Evolutionary conservation across 2,888 invertebrate species (phyloP), one percentile per base, ranked within the genome.

Genomic region (Bellardia bayeri): DNA sequence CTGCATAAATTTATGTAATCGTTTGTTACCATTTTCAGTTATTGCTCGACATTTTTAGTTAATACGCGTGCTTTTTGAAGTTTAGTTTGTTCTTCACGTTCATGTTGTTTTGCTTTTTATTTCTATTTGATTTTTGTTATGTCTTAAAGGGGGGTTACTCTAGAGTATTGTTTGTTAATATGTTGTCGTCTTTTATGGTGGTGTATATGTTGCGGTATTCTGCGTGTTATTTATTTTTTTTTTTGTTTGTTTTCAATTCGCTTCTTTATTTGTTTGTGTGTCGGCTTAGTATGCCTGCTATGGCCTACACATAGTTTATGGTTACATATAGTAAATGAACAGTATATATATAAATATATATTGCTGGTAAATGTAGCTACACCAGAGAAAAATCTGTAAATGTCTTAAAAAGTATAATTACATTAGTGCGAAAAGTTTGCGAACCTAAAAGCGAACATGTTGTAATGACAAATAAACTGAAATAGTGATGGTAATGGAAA

Each of bases 1-100:
- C 87, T 87, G 91, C 91, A 92, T 92, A 92, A 92, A 92, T 92
- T 92, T 91, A 91, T 91, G 92, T 92, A 92, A 92, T 92, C 91
- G 92, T 91, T 92, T 92, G 92, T 91, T 92, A 92, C 92, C 92
- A 92, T 92, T 92, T 92, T 88, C 82, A 89, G 88, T 82, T 86
- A 82, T 82, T 87, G 87, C 87, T 87, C 87, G 87, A 87, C 87
- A 87, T 87, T 87, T 87, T 87, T 82, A 85, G 87, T 87, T 85
- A 85, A 87, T 87, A 87, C 87, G 87, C 87, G 87, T 87, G 87
- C 87, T 87, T 87, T 87, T 87, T 87, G 87, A 87, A 75, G 87
- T 87, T 87, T 83, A 14, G 69, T 64, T 85, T 79, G 58, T 75
- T 71, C 87, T 78, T 71, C 54, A 82, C 86, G 66, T 82, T 45